Evolutionary conservation across 2,113 vertebrate genomes (phyloP).

Genomic region (Anoura caudifer): DNA sequence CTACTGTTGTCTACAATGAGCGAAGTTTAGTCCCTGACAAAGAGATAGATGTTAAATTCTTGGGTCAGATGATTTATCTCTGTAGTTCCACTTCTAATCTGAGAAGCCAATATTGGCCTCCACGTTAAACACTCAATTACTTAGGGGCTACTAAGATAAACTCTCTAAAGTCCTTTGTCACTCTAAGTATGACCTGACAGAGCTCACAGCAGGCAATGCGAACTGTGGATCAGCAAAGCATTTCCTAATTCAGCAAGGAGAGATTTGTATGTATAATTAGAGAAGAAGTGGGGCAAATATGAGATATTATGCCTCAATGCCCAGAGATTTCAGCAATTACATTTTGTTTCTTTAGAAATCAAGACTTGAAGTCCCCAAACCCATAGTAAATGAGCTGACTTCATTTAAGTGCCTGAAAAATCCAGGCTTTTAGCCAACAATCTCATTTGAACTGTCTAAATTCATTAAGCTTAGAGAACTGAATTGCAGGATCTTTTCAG

Average conservation of each 20-base stretch:
- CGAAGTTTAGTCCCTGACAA: background rate
- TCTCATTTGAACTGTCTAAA: constrained; percentile 55
- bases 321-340: constrained; percentile 26
- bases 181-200: background rate
- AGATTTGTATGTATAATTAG: constrained; percentile 14
- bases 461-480: constrained; percentile 32
- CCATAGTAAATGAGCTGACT: background rate
- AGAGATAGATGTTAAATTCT: constrained; percentile 34
- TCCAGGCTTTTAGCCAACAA: background rate
- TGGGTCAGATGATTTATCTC: constrained; percentile 40
- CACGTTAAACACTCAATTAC: constrained; percentile 43
- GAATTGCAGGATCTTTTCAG: background rate
- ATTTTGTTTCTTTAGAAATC: constrained; percentile 39
- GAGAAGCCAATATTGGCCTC: constrained; percentile 41
- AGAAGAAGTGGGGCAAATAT: background rate
- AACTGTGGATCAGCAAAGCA: background rate
- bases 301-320: background rate
- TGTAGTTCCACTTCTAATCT: constrained; percentile 18
- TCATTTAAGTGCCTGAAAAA: background rate
- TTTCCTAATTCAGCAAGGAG: constrained; percentile 2
- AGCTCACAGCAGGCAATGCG: background rate
- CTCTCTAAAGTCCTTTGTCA: constrained; percentile 38
- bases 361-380: background rate
- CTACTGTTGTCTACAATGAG: background rate
- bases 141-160: constrained; percentile 36